Evolutionary conservation across 2,113 vertebrate genomes (phyloP).

Genomic region (Dolichallabes microphthalmus): DNA sequence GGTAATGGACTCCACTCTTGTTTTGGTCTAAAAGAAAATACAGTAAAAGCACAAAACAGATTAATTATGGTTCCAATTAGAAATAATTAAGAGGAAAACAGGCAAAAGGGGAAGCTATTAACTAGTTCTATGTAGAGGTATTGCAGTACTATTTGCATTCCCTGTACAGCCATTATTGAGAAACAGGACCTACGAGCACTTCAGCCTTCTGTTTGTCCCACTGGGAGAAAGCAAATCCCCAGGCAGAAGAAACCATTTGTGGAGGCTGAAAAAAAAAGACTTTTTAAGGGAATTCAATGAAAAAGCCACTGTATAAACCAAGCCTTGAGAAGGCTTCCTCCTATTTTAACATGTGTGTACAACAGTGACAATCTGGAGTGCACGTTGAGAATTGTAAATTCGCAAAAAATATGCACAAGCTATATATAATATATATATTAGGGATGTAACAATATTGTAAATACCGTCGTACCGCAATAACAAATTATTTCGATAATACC

Average conservation of each 20-base stretch:
- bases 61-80: constrained; percentile 56
- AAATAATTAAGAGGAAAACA: constrained; percentile 58
- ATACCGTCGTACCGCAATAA: too few species aligned
- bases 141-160: constrained; percentile 37
- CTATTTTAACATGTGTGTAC: background rate
- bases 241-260: constrained; percentile 42
- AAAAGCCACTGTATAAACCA: background rate
- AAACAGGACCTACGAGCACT: constrained; percentile 42
- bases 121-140: constrained; percentile 34
- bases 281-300: background rate
- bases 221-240: constrained; percentile 20
- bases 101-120: constrained; percentile 44
- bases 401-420: background rate
- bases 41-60: constrained; percentile 35
- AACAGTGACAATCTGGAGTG: background rate
- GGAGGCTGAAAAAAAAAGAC: constrained; percentile 35
- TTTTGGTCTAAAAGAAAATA: constrained; percentile 33
- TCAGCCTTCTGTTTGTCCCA: constrained; percentile 2
- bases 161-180: constrained; percentile 24
- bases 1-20: constrained; percentile 36
- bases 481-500: too few species aligned
- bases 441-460: too few species aligned
- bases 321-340: background rate
- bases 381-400: background rate
- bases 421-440: background rate